These are phyloP conservation scores for Patiria pectinifera DNA, from an alignment of 53 echinoderm and acorn worm genomes.

Conservation along the genomic window DNA sequence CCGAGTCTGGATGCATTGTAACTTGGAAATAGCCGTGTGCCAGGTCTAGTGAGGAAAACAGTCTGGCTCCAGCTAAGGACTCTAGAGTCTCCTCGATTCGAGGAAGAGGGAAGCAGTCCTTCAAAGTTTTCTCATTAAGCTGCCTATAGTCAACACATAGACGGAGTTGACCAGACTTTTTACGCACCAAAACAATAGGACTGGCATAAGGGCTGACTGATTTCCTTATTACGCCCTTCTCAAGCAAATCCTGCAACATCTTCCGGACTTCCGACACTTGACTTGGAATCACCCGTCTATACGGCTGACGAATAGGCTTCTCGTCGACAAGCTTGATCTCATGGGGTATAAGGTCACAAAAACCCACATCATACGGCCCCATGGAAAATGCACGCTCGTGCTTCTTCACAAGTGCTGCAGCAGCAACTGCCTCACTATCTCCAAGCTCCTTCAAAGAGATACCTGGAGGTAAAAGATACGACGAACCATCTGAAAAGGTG, in stretches of 20 bases:
- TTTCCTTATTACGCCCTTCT: constrained; percentile 21
- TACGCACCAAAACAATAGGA: too few species aligned
- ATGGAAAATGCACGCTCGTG: constrained; percentile 62
- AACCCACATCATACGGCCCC: constrained; percentile 65
- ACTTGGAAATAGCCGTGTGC: too few species aligned
- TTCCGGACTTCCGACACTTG: constrained; percentile 70
- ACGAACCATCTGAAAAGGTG: constrained; percentile 14
- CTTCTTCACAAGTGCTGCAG: constrained; percentile 37
- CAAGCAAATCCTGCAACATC: constrained; percentile 69
- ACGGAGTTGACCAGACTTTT: too few species aligned
- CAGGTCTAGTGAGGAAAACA: too few species aligned
- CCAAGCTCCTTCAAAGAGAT: background rate
- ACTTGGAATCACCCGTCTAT: constrained; percentile 70
- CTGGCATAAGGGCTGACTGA: constrained; percentile 32
- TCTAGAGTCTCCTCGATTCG: too few species aligned
- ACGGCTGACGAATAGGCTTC: constrained; percentile 48
- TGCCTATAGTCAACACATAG: too few species aligned
- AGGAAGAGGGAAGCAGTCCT: too few species aligned
- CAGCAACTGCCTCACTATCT: background rate
- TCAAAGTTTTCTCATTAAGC: too few species aligned
- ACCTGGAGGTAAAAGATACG: constrained; percentile 15
- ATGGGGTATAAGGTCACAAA: constrained; percentile 47
- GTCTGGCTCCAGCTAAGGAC: too few species aligned
- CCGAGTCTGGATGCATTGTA: too few species aligned
- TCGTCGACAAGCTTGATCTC: constrained; percentile 53